Percentiles rank a stretch among this genome's conserved stretches.
Evolutionary conservation across 2,797 vertebrate genomes (phyloP).

Genomic region (Iguana delicatissima): DNA sequence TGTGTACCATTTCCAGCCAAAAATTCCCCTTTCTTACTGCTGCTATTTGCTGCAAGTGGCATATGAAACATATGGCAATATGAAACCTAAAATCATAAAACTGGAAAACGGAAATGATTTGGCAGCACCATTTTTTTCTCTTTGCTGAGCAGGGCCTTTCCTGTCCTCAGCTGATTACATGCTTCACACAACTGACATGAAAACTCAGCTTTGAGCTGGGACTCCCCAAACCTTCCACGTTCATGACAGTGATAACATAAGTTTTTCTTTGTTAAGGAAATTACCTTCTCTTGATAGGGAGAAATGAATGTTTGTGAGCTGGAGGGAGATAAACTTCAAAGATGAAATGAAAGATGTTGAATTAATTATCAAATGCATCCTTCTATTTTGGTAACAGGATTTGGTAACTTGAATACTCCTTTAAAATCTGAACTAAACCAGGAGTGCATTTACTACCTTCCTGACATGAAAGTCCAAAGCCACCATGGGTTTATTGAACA

Average conservation of each 20-base stretch:
- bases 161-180: conserved; percentile 46
- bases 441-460: no score
- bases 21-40: background rate
- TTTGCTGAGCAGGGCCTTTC: conserved; percentile 66
- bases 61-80: conserved; percentile 63
- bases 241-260: background rate
- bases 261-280: conserved; percentile 16
- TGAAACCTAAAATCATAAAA: conserved; percentile 68
- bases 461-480: no score
- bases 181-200: conserved; percentile 62
- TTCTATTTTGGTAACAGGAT: no score
- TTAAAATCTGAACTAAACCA: no score
- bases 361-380: background rate
- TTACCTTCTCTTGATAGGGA: conserved; percentile 18
- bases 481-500: background rate
- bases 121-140: conserved; percentile 73
- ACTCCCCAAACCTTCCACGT: conserved; percentile 37
- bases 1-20: no score
- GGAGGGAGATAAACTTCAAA: background rate
- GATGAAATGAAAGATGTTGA: background rate
- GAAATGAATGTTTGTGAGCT: background rate
- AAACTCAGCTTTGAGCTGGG: conserved; percentile 11
- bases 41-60: conserved; percentile 49
- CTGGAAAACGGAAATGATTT: conserved; percentile 81
- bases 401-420: no score